A percentile compares a stretch with the other conserved stretches of the same genome.
Evolutionary conservation across 2,113 vertebrate species (phyloP).

Genomic region (Dasyprocta punctata): DNA sequence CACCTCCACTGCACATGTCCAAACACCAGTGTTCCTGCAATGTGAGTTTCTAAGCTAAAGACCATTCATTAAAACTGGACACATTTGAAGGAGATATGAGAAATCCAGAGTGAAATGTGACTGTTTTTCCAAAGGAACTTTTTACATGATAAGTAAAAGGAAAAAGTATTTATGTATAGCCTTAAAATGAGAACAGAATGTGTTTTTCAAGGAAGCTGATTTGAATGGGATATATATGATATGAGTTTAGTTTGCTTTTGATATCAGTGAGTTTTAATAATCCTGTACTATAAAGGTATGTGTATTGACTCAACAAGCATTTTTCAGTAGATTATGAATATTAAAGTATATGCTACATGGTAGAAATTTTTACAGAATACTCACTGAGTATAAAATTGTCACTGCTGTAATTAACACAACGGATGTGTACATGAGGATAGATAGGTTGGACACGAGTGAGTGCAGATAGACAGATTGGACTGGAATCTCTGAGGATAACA

Average conservation of each 20-base stretch:
- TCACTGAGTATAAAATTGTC: neutral
- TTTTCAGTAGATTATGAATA: slow-evolving; percentile 14
- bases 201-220: neutral
- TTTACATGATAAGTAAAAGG: slow-evolving; percentile 39
- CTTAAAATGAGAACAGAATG: neutral
- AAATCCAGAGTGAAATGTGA: slow-evolving; percentile 15
- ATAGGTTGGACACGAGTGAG: neutral
- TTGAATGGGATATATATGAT: neutral
- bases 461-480: no score
- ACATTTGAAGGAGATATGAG: slow-evolving; percentile 36
- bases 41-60: slow-evolving; percentile 58
- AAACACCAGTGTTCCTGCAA: slow-evolving; percentile 76
- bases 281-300: neutral
- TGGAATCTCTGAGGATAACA: neutral
- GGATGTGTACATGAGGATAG: neutral
- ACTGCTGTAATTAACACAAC: neutral
- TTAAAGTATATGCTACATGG: neutral
- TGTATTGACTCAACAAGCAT: slow-evolving; percentile 3
- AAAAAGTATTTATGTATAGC: neutral
- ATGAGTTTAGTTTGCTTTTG: slow-evolving; percentile 9
- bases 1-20: slow-evolving; percentile 77
- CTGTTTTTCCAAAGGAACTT: slow-evolving; percentile 19
- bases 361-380: slow-evolving; percentile 9
- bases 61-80: slow-evolving; percentile 57
- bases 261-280: neutral